Evolutionary conservation across 1,140 invertebrate genomes (phyloP).

Genomic region (Lycorma delicatula): DNA sequence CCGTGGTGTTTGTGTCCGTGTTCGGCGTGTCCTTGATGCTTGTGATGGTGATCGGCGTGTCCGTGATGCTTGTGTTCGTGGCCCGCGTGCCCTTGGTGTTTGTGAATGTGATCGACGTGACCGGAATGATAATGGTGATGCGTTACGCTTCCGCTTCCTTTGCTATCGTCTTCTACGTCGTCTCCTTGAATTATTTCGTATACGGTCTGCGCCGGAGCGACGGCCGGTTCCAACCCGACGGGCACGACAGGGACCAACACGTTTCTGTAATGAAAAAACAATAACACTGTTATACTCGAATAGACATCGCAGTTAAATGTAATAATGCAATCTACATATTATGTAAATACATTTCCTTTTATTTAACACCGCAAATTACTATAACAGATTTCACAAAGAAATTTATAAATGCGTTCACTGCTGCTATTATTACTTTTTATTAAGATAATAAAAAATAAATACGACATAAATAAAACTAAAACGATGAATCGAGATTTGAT

Average conservation of each 20-base stretch:
- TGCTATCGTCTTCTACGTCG: conserved; percentile 2
- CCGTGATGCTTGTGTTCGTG: conserved; percentile 18
- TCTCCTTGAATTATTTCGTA: conserved; percentile 5
- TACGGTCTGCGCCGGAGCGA: not conserved
- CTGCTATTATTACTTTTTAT: too few species aligned
- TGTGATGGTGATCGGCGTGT: conserved; percentile 10
- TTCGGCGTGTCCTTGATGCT: conserved; percentile 5
- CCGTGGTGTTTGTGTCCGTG: conserved; percentile 17
- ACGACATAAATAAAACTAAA: too few species aligned
- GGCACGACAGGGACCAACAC: not conserved
- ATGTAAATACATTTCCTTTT: too few species aligned
- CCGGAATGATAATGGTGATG: conserved; percentile 18
- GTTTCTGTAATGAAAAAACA: not conserved
- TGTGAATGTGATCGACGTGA: conserved; percentile 17
- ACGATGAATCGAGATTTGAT: too few species aligned
- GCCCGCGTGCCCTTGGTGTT: conserved; percentile 14
- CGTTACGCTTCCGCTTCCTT: conserved; percentile 9
- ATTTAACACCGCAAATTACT: too few species aligned
- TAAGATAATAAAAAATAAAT: too few species aligned
- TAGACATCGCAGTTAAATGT: too few species aligned
- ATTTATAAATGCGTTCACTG: too few species aligned
- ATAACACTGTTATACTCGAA: too few species aligned
- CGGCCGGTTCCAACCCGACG: not conserved
- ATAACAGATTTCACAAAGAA: too few species aligned
- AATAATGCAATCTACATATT: too few species aligned